Evolutionary conservation across 2,888 invertebrate genomes (phyloP).

Genomic region (Copidosoma aretas): DNA sequence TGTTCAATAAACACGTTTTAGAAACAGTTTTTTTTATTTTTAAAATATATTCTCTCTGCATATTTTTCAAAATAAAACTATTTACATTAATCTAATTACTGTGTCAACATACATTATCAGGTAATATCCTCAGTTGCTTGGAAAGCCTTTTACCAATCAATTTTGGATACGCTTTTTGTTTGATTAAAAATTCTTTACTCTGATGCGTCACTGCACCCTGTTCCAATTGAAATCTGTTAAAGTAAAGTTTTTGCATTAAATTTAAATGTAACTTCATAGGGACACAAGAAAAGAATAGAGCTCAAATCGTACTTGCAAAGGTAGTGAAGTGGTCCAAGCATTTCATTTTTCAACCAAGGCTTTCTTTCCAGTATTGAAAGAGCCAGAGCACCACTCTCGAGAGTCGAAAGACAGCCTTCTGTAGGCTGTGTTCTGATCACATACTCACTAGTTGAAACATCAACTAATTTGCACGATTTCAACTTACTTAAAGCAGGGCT

Average conservation of each 20-base stretch:
- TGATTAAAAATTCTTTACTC: slow-evolving; percentile 87
- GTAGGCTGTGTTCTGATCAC: slow-evolving; percentile 93
- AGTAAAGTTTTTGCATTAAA: no score
- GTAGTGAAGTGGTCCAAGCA: slow-evolving; percentile 81
- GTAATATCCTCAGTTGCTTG: slow-evolving; percentile 59
- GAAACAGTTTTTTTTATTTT: not conserved
- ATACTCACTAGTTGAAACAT: slow-evolving; percentile 79
- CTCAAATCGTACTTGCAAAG: slow-evolving; percentile 69
- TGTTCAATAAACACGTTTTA: slow-evolving; percentile 3
- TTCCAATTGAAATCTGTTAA: slow-evolving; percentile 73
- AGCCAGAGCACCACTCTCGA: slow-evolving; percentile 85
- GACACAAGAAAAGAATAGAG: not conserved
- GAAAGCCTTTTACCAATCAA: slow-evolving; percentile 80
- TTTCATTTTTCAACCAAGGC: slow-evolving; percentile 69
- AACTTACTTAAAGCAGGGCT: slow-evolving; percentile 78
- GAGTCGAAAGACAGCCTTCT: slow-evolving; percentile 87
- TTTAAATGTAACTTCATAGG: no score
- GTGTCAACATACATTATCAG: slow-evolving; percentile 44
- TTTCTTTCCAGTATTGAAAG: slow-evolving; percentile 79
- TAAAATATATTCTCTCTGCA: slow-evolving; percentile 19
- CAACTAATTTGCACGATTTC: slow-evolving; percentile 81
- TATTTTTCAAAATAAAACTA: slow-evolving; percentile 40
- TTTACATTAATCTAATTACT: slow-evolving; percentile 32
- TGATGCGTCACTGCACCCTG: slow-evolving; percentile 94
- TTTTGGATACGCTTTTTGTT: slow-evolving; percentile 80